Base-by-base conservation (phyloP, 2,888 invertebrate species). In the Sylvicola cinctus region DNA sequence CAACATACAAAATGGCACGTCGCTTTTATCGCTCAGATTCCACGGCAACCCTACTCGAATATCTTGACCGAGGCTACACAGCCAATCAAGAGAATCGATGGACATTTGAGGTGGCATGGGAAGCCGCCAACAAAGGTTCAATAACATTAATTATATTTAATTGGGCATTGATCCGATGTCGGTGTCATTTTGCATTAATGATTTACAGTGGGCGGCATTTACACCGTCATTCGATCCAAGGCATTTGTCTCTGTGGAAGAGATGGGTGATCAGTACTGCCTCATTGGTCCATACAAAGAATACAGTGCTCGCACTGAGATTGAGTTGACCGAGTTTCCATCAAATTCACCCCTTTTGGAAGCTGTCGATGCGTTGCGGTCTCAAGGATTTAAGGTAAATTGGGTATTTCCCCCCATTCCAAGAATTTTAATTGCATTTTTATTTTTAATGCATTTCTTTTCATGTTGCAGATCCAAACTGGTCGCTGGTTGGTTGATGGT, bases 181-280 rank as follows among this genome's bases (percentile, higher is more conserved):
- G n/a, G n/a, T n/a, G n/a, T n/a, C n/a, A n/a, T n/a, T n/a, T n/a
- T n/a, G n/a, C n/a, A n/a, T n/a, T n/a, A n/a, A n/a, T n/a, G n/a
- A n/a, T n/a, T n/a, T n/a, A n/a, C n/a, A n/a, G 98, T 99, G 46
- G 98, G 98, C 23, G 98, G 98, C 15, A 99, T 99, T 50, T 98
- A 99, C 58, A 98, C 96, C 0, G 98, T 99, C 2, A 91, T 99
- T 42, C 68, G 95, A 44, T 93, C 95, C 1, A 99, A 99, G 58
- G 93, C 98, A 0, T 90, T 77, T 49, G 81, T 95, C 0, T 93
- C 91, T 1, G 85, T 87, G 0, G 95, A 95, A 51, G 98, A 99
- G 61, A 74, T 96, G 70, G 98, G 98, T 0, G 95, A 98, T 46
- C 91, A 95, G 51, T 91, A 95, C 55, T 88, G 88, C 47, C 63